Evolutionary conservation across 2,888 invertebrate genomes (phyloP).

Genomic region (Ectropis crepuscularia): DNA sequence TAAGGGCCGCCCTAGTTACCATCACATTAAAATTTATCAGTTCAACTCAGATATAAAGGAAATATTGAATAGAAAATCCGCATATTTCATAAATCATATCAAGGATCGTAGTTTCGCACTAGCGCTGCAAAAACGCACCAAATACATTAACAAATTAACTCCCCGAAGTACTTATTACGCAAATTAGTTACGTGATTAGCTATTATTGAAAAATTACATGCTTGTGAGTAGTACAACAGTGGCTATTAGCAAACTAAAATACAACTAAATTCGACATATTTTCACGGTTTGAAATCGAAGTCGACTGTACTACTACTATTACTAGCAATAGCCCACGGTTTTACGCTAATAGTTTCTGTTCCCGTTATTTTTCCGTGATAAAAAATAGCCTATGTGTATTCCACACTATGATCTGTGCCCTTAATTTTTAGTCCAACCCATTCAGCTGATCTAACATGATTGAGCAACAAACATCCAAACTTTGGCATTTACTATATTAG

Average conservation of each 20-base stretch:
- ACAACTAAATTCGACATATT: slow-evolving; percentile 10
- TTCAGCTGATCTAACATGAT: too few relatives aligned
- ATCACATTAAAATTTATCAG: too few relatives aligned
- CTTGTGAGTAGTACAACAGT: slow-evolving; percentile 4
- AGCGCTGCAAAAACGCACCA: slow-evolving; percentile 24
- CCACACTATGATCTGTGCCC: too few relatives aligned
- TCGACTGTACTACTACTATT: too few relatives aligned
- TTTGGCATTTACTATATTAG: too few relatives aligned
- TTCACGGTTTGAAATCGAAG: neutral
- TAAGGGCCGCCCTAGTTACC: too few relatives aligned
- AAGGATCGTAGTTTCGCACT: slow-evolving; percentile 54
- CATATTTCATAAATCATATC: slow-evolving; percentile 58
- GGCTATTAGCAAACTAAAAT: slow-evolving; percentile 6
- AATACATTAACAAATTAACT: slow-evolving; percentile 4
- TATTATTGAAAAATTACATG: slow-evolving; percentile 16
- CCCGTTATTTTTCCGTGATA: too few relatives aligned
- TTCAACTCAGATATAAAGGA: slow-evolving; percentile 40
- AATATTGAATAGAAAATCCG: slow-evolving; percentile 57
- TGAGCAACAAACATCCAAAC: too few relatives aligned
- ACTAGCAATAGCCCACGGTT: too few relatives aligned
- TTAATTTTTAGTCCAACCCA: too few relatives aligned
- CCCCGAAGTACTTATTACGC: neutral
- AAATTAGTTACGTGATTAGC: slow-evolving; percentile 13
- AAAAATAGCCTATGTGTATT: too few relatives aligned
- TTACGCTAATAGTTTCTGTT: too few relatives aligned